A percentile compares a stretch with the other conserved stretches of the same genome.
Conservation (phyloP, 2,888 invertebrate species). For the Aquatica leii region DNA sequence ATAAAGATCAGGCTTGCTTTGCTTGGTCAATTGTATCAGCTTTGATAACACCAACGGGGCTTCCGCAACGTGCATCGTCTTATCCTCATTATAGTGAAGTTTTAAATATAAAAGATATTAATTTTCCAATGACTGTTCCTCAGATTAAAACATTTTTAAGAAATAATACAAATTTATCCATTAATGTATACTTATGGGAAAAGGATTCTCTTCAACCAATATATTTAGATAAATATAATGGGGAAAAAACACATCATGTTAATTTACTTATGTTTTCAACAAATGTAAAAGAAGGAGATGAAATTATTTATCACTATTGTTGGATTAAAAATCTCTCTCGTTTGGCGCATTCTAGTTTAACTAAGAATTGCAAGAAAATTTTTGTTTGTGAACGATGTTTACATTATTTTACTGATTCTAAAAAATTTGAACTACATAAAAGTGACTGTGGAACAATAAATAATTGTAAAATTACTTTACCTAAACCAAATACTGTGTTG, state of each 20-base stretch:
- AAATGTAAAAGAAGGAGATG: background rate
- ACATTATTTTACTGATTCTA: constrained; percentile 17
- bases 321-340: constrained; percentile 33
- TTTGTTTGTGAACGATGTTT: constrained; percentile 23
- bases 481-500: constrained; percentile 3
- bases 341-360: constrained; percentile 17
- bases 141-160: constrained; percentile 37
- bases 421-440: constrained; percentile 16
- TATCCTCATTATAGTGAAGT: constrained; percentile 31
- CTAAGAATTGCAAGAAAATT: constrained; percentile 11
- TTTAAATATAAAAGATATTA: constrained; percentile 30
- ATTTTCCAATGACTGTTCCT: constrained; percentile 24
- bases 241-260: background rate
- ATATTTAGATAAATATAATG: background rate
- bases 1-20: constrained; percentile 42
- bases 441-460: constrained; percentile 15
- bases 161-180: constrained; percentile 34
- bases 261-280: constrained; percentile 19
- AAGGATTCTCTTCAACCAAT: constrained; percentile 14
- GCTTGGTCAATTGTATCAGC: constrained; percentile 38
- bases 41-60: constrained; percentile 20
- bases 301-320: constrained; percentile 25
- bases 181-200: constrained; percentile 42
- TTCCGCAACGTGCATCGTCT: constrained; percentile 15
- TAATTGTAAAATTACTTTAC: constrained; percentile 4